Percentiles rank a stretch among this genome's conserved stretches.
Evolutionary conservation across 2,888 invertebrate species (phyloP).

Genomic region (Torymus tubicola): DNA sequence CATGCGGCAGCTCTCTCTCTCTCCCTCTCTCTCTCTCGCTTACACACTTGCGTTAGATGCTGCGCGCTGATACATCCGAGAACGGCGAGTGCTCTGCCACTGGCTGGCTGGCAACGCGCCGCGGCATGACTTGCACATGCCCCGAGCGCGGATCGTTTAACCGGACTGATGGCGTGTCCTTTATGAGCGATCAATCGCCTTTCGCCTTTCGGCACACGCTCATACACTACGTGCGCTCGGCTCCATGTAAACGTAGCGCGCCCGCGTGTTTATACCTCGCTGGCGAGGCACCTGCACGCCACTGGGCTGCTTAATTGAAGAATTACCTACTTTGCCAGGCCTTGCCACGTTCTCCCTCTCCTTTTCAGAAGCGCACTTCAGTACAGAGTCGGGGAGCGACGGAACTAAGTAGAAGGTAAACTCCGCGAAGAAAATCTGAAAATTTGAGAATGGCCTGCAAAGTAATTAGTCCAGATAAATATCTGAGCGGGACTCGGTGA

Average conservation of each 20-base stretch:
- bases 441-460: too few relatives aligned
- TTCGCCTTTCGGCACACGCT: neutral
- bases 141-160: slow-evolving; percentile 45
- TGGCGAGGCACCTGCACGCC: neutral
- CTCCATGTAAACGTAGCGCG: too few relatives aligned
- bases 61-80: slow-evolving; percentile 41
- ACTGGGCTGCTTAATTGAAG: slow-evolving; percentile 19
- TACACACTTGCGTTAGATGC: slow-evolving; percentile 45
- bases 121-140: slow-evolving; percentile 34
- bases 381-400: too few relatives aligned
- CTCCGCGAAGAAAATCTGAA: too few relatives aligned
- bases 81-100: neutral
- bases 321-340: neutral
- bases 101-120: slow-evolving; percentile 2
- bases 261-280: too few relatives aligned
- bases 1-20: slow-evolving; percentile 38
- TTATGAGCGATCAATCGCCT: slow-evolving; percentile 53
- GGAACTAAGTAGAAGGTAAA: too few relatives aligned
- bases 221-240: too few relatives aligned
- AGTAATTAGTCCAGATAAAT: too few relatives aligned
- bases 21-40: neutral
- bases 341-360: neutral
- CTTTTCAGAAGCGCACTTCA: neutral
- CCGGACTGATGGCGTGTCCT: slow-evolving; percentile 46
- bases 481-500: neutral